These are phyloP conservation scores for Eupristina koningsbergeri DNA, from an alignment of 1,140 invertebrate species.

Conservation along the genomic window DNA sequence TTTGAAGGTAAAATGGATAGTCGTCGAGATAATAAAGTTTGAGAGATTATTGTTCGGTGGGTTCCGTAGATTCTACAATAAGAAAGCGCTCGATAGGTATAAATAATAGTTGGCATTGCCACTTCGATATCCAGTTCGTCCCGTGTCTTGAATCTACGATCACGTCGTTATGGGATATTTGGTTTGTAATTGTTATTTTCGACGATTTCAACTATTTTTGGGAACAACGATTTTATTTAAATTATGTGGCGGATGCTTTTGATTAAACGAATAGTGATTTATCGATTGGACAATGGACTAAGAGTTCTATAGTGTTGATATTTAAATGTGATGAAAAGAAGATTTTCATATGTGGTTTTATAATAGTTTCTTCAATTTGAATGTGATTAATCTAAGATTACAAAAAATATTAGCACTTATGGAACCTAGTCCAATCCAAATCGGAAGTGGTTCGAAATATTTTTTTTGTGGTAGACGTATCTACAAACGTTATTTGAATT, in stretches of 20 bases:
- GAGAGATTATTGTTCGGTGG: constrained; percentile 3
- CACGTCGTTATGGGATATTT: constrained; percentile 55
- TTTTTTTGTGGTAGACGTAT: no score
- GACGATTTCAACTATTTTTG: not conserved
- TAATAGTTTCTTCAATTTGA: not conserved
- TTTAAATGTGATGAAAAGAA: not conserved
- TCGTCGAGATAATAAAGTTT: not conserved
- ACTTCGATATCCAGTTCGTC: constrained; percentile 52
- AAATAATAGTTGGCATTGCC: constrained; percentile 63
- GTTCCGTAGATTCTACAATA: constrained; percentile 17
- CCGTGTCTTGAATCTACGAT: constrained; percentile 31
- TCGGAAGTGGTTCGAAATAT: no score
- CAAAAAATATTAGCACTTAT: not conserved
- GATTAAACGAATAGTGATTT: not conserved
- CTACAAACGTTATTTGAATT: no score
- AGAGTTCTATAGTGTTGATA: not conserved
- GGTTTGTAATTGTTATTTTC: constrained; percentile 52
- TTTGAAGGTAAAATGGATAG: constrained; percentile 22
- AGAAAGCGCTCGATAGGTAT: constrained; percentile 66
- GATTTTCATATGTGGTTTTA: not conserved
- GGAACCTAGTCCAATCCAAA: not conserved
- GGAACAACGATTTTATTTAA: not conserved
- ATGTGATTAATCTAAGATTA: not conserved
- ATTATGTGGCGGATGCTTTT: not conserved
- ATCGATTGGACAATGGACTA: not conserved